Percentiles rank a stretch among this genome's conserved stretches.
These are phyloP conservation scores for Dasysyrphus albostriatus DNA, from an alignment of 2,888 invertebrate species.

Conservation along the genomic window DNA sequence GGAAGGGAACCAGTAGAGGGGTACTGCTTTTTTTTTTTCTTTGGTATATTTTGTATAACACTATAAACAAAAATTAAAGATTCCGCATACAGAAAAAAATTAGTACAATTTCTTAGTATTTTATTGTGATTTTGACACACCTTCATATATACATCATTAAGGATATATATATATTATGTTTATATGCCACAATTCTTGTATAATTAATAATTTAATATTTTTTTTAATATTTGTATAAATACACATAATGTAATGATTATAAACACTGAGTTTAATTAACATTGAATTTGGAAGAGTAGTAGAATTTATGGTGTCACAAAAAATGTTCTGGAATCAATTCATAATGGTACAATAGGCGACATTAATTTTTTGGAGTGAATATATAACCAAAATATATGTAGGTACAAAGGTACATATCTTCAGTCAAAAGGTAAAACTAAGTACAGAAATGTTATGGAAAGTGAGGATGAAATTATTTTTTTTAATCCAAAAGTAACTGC, in stretches of 20 bases:
- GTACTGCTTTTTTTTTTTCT: background rate
- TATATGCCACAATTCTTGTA: conserved; percentile 1
- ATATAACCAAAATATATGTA: too few relatives aligned
- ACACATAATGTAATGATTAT: conserved; percentile 12
- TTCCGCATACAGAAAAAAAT: background rate
- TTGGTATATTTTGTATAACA: background rate
- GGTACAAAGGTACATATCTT: too few relatives aligned
- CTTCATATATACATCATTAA: background rate
- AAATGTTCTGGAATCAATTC: too few relatives aligned
- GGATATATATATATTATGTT: background rate
- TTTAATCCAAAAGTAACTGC: too few relatives aligned
- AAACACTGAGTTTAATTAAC: background rate
- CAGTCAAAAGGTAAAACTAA: too few relatives aligned
- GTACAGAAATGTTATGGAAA: too few relatives aligned
- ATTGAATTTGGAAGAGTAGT: too few relatives aligned
- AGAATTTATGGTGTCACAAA: too few relatives aligned
- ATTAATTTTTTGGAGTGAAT: too few relatives aligned
- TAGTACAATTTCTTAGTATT: conserved; percentile 14
- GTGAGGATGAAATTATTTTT: too few relatives aligned
- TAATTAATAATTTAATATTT: conserved; percentile 8
- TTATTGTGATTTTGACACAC: conserved; percentile 32
- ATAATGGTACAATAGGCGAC: too few relatives aligned
- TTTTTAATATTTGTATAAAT: conserved; percentile 29
- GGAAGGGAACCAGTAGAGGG: background rate
- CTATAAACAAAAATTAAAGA: background rate